Percentiles rank a stretch among this genome's conserved stretches.
phyloP scores from a whole-genome alignment of 2,888 invertebrate genomes.

The Ptilodon capucinus region DNA sequence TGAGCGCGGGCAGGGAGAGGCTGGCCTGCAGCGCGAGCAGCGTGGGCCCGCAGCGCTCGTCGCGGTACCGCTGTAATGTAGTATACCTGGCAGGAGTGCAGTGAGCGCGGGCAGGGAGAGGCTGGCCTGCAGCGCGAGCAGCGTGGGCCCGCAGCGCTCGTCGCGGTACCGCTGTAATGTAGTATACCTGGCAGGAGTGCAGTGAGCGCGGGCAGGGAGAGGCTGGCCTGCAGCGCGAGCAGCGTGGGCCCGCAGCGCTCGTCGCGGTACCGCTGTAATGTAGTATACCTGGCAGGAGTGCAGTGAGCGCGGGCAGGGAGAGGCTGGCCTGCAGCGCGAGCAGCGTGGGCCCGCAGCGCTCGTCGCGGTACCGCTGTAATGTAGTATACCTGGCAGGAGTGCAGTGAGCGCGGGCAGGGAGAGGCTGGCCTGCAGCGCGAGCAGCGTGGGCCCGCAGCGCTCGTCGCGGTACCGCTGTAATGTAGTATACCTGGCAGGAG shows the following conservation, averaged over 20 bases:
- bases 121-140: slow-evolving; percentile 91
- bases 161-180: slow-evolving; percentile 92
- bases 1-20: slow-evolving; percentile 88
- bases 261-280: too few species aligned
- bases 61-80: too few species aligned
- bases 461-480: too few species aligned
- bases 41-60: slow-evolving; percentile 89
- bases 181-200: too few species aligned
- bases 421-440: slow-evolving; percentile 86
- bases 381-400: too few species aligned
- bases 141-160: slow-evolving; percentile 94
- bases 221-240: slow-evolving; percentile 85
- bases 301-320: slow-evolving; percentile 82
- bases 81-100: too few species aligned
- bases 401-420: slow-evolving; percentile 88
- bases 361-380: slow-evolving; percentile 92
- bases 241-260: slow-evolving; percentile 90
- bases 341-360: slow-evolving; percentile 93
- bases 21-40: slow-evolving; percentile 85
- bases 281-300: too few species aligned
- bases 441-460: slow-evolving; percentile 88
- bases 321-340: slow-evolving; percentile 90
- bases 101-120: slow-evolving; percentile 83
- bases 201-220: slow-evolving; percentile 88
- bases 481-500: too few species aligned